phyloP scores from a whole-genome alignment of 2,888 invertebrate genomes.

The Ennomos fuscantarius region DNA sequence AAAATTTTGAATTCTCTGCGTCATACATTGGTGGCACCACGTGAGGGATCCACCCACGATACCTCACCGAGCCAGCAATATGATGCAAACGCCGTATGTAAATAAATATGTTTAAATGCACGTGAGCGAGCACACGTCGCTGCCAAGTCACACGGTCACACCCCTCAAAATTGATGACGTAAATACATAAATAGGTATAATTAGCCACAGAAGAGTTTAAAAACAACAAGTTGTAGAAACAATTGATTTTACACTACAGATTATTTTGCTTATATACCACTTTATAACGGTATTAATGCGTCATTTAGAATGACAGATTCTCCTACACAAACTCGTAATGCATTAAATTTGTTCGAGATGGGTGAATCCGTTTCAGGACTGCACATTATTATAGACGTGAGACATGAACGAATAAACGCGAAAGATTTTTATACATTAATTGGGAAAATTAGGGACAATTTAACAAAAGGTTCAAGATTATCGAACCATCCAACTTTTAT shows the following conservation, averaged over 20 bases:
- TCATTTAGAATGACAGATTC: too few species aligned
- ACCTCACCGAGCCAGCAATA: constrained; percentile 28
- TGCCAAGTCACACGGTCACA: constrained; percentile 56
- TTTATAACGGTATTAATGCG: too few species aligned
- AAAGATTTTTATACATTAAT: too few species aligned
- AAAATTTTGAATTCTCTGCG: background rate
- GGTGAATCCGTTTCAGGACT: too few species aligned
- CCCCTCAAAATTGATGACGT: constrained; percentile 48
- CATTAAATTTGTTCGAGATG: too few species aligned
- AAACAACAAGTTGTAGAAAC: constrained; percentile 2
- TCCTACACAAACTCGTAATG: too few species aligned
- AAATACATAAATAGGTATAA: constrained; percentile 13
- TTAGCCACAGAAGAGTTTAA: constrained; percentile 12
- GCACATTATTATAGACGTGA: too few species aligned
- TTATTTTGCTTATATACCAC: too few species aligned
- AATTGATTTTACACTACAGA: background rate
- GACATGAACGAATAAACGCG: too few species aligned
- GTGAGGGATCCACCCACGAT: constrained; percentile 36
- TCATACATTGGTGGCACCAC: constrained; percentile 35
- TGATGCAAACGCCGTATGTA: constrained; percentile 28
- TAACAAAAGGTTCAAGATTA: too few species aligned
- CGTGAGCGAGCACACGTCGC: constrained; percentile 41
- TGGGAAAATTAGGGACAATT: too few species aligned
- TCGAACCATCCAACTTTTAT: too few species aligned
- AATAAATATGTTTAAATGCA: constrained; percentile 38